Percentiles rank a stretch among this genome's conserved stretches.
phyloP scores from a whole-genome alignment of 92 coral and sea anemone species.

The Epizoanthus ramosus region DNA sequence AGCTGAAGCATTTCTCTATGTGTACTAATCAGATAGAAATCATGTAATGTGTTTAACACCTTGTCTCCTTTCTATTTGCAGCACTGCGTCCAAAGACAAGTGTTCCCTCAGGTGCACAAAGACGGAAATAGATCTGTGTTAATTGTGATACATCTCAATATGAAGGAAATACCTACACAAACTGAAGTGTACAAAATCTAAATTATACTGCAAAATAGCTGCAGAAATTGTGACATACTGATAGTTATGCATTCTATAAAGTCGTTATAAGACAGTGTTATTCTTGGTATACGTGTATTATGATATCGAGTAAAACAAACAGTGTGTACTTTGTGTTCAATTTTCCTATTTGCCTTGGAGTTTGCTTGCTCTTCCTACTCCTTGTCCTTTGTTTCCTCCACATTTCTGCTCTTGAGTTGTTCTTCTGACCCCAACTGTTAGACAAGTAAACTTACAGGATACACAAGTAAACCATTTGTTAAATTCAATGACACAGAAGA shows the following conservation, averaged over 20 bases:
- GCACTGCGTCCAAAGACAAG: slow-evolving; percentile 97
- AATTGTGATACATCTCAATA: background rate
- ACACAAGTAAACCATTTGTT: no score
- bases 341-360: no score
- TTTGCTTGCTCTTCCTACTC: background rate
- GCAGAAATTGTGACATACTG: background rate
- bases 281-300: background rate
- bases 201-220: background rate
- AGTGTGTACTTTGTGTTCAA: no score
- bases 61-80: slow-evolving; percentile 29
- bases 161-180: background rate
- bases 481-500: no score
- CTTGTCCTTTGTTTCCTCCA: background rate
- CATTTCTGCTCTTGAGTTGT: no score
- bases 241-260: no score
- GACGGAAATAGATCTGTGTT: slow-evolving; percentile 47
- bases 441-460: no score
- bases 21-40: no score
- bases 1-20: no score
- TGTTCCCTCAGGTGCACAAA: slow-evolving; percentile 58
- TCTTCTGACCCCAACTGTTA: no score
- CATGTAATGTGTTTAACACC: background rate
- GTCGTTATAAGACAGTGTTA: background rate
- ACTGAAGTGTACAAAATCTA: background rate
- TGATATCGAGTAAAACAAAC: no score